Base-by-base conservation (phyloP, 2,888 invertebrate genomes). In the Octodonta nipae region DNA sequence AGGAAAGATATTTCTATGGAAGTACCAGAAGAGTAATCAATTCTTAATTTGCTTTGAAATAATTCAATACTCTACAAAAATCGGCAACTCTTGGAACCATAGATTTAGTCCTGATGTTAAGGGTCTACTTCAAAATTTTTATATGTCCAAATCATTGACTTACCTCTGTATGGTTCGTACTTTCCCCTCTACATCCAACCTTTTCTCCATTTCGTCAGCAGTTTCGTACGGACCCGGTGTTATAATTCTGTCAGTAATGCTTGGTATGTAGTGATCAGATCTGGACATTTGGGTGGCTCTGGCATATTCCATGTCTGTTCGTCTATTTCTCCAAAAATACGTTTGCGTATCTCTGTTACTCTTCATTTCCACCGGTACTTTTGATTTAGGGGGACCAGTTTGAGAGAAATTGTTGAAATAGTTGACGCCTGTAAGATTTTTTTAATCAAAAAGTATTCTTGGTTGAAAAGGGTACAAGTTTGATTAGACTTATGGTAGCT, bases 321-420 rank as follows among this genome's bases (percentile, higher is more conserved):
- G 66, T 42, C 71, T 65, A 32, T 66, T 64, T 42, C 67, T 64
- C 30, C 66, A 68, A 13, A 45, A 53, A 35, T 52, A 53, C 2
- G 79, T 80, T 58, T 84, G 85, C 0, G 77, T 73, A 38, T 76
- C 74, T 41, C 78, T 63, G 40, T 69, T 70, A 33, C 58, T 67
- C 50, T 67, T 70, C 42, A 58, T 58, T 35, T 68, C 65, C 1
- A 66, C 61, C 0, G 67, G 66, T 24, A 71, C 43, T 46, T 66
- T 71, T 38, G 64, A 67, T 3, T 62, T 57, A 30, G 66, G 67
- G 24, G 76, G 77, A 1, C 73, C 75, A 3, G 89, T 89, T 64
- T 91, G 89, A 0, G 83, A 76, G 40, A 71, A 76, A 3, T 86
- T 89, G 61, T 92, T 80, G 46, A 84, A 75, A 55, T 78, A 91